phyloP scores from a whole-genome alignment of 2,113 vertebrate species.

The Platycercus adscitus region DNA sequence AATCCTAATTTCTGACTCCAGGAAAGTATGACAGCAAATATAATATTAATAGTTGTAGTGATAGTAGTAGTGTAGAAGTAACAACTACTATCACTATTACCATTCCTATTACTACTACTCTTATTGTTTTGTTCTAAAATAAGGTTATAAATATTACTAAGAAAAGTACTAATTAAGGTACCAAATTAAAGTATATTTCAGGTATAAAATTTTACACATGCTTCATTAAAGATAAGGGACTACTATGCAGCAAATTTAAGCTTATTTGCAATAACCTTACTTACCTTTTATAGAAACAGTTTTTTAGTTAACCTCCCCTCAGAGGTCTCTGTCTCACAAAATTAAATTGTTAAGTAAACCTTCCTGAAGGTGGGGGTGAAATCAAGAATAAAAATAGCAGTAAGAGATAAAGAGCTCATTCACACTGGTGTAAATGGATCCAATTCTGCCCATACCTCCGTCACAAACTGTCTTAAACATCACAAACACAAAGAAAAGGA shows the following conservation, averaged over 20 bases:
- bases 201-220: not conserved
- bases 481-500: not conserved
- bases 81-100: not conserved
- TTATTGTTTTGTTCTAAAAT: not conserved
- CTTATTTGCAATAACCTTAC: not conserved
- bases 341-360: not conserved
- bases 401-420: not conserved
- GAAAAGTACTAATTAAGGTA: not conserved
- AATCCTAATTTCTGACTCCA: not conserved
- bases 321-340: not conserved
- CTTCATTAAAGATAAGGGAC: not conserved
- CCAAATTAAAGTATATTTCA: not conserved
- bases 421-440: not conserved
- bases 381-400: not conserved
- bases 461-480: not conserved
- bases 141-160: not conserved
- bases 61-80: not conserved
- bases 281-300: not conserved
- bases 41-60: not conserved
- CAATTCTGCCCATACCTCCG: not conserved
- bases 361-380: accelerated
- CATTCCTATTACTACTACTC: not conserved
- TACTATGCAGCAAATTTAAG: not conserved
- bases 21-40: not conserved
- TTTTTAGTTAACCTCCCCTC: not conserved